Evolutionary conservation across 2,888 invertebrate genomes (phyloP), one percentile per base, ranked within the genome.

Genomic region (Imbricaverruca yamaguchii): DNA sequence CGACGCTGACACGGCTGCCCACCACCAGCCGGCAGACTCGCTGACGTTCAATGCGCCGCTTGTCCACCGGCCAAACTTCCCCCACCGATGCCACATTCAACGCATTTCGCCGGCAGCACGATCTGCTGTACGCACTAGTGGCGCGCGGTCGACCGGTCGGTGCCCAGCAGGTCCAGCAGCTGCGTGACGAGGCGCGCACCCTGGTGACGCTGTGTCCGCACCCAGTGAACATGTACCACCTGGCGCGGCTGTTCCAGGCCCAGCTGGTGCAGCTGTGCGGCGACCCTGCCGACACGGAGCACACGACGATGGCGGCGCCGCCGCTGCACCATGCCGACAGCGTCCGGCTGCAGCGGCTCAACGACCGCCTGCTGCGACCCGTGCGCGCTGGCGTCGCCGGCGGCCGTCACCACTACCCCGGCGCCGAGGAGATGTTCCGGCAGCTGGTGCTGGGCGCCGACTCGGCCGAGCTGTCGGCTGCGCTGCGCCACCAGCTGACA

Each of bases 11-110:
- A 39, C 69, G 6, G 69, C 6, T 39, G 65, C 8, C 23, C 23
- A 67, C 65, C 23, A 23, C 23, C 21, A 67, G 65, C 65, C 21
- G 9, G 39, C 69, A 18, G 77, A 56, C 77, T 92, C 93, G 84
- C 93, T 96, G 0, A 92, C 92, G 84, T 96, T 94, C 86, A 93
- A 93, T 86, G 90, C 91, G 2, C 95, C 96, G 83, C 94, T 93
- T 0, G 96, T 96, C 85, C 94, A 93, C 80, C 89, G 91, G 3
- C 91, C 92, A 65, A 94, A 95, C 86, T 96, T 96, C 86, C 92
- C n/a, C 93, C 0, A 90, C 90, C 0, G 89, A 91, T 63, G 86
- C 89, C 10, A 91, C 93, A 80, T 96, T 95, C 85, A 90, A 91
- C 74, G 90, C 91, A 39, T 96, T 96, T 85, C 91, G 92, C 84